These are phyloP conservation scores for Chironomus tepperi DNA, from an alignment of 1,140 invertebrate genomes.

Conservation along the genomic window DNA sequence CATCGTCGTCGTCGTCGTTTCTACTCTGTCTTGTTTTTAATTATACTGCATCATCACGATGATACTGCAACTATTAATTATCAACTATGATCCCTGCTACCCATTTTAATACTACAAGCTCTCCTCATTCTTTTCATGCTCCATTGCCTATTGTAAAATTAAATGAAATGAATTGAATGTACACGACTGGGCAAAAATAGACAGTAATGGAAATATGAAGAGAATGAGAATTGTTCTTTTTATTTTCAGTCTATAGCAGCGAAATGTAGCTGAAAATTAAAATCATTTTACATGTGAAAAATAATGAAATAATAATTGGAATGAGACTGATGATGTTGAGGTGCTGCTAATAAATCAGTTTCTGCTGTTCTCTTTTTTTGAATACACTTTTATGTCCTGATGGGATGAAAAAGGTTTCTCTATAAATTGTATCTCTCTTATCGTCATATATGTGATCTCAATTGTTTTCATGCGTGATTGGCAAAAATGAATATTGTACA, in stretches of 20 bases:
- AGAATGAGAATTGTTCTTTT: neutral
- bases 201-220: neutral
- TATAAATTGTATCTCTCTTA: neutral
- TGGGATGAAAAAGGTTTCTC: neutral
- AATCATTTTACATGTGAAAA: neutral
- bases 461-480: neutral
- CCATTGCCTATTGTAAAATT: neutral
- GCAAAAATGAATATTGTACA: neutral
- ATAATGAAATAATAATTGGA: too few species aligned
- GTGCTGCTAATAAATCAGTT: neutral
- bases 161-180: neutral
- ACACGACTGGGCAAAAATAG: neutral
- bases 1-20: neutral
- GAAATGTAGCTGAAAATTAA: conserved; percentile 14
- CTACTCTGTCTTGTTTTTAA: conserved; percentile 3
- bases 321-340: too few species aligned
- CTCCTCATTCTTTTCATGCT: neutral
- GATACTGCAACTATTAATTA: conserved; percentile 9
- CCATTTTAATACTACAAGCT: neutral
- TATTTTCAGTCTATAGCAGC: neutral
- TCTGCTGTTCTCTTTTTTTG: neutral
- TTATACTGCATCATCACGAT: neutral
- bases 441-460: neutral
- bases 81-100: neutral
- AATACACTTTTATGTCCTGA: neutral